Evolutionary conservation across 2,888 invertebrate species (phyloP), one percentile per base, ranked within the genome.

Genomic region (Melanotus villosus): DNA sequence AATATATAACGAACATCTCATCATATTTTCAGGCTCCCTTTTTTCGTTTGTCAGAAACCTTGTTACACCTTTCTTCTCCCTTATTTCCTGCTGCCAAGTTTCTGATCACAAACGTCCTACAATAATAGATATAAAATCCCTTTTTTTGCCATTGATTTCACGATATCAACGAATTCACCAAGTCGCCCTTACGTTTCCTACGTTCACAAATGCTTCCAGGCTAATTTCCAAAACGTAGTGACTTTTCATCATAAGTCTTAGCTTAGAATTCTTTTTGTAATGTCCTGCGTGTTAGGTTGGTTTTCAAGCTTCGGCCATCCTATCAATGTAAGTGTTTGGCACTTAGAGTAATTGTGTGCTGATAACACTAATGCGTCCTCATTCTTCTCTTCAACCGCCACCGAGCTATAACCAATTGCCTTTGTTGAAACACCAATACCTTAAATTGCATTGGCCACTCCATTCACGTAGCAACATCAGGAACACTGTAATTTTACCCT

Each of bases 241-340:
- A n/a, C n/a, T n/a, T n/a, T 6, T 7, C 23, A 2, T 47, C 18
- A 47, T 47, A 26, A 21, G 47, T 23, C 7, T 6, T 23, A 26
- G 19, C 47, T 19, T 14, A 6, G 19, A 47, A 47, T 47, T 23
- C 19, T 47, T 6, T 9, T 2, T 30, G 41, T 58, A 45, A 45
- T 18, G 30, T 45, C 59, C 43, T 12, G n/a, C 43, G 43, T 59
- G 41, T 59, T 45, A 14, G 32, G 30, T 30, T 45, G 45, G 30
- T 30, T 32, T 41, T 43, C 18, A n/a, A 38, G 26, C 26, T 41
- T n/a, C n/a, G 41, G 41, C 58, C 58, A 16, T 59, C 30, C 62
- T 62, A 62, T 62, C 47, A 62, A 62, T 36, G 50, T 50, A 62
- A 62, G 62, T 62, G 62, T 62, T 62, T 12, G 32, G 62, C 62